A percentile compares a stretch with the other conserved stretches of the same genome.
phyloP scores from a whole-genome alignment of 2,797 vertebrate species.

The Notoglanidium macrostoma region DNA sequence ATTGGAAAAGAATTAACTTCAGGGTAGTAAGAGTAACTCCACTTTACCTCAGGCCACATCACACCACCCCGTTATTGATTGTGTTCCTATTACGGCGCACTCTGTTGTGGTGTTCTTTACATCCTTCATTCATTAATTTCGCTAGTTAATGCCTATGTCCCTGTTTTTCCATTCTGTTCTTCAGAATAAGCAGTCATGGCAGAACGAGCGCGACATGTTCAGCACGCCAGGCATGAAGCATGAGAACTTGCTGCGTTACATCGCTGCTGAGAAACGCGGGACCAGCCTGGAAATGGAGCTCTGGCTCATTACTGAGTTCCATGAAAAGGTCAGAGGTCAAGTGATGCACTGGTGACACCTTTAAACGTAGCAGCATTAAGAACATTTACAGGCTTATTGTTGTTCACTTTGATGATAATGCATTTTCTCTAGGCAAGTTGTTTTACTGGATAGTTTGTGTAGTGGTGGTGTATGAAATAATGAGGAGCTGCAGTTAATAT shows the following conservation, averaged over 20 bases:
- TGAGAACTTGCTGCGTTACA: slow-evolving; percentile 88
- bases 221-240: slow-evolving; percentile 90
- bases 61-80: background rate
- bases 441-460: background rate
- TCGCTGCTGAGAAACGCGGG: slow-evolving; percentile 87
- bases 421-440: background rate
- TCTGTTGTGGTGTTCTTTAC: background rate
- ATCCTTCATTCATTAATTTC: background rate
- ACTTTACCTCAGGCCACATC: background rate
- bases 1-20: background rate
- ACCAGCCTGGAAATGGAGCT: slow-evolving; percentile 86
- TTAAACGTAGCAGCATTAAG: background rate
- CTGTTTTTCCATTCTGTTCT: background rate
- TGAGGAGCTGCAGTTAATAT: background rate
- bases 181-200: slow-evolving; percentile 92
- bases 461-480: background rate
- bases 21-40: background rate
- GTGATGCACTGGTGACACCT: background rate
- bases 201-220: slow-evolving; percentile 88
- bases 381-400: background rate
- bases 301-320: slow-evolving; percentile 92
- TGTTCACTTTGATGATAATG: background rate
- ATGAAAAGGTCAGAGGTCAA: slow-evolving; percentile 82
- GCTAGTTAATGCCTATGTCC: background rate
- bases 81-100: background rate